Percentiles rank a stretch among this genome's conserved stretches.
Conservation (phyloP, 2,797 vertebrate species). For the Clangula hyemalis region DNA sequence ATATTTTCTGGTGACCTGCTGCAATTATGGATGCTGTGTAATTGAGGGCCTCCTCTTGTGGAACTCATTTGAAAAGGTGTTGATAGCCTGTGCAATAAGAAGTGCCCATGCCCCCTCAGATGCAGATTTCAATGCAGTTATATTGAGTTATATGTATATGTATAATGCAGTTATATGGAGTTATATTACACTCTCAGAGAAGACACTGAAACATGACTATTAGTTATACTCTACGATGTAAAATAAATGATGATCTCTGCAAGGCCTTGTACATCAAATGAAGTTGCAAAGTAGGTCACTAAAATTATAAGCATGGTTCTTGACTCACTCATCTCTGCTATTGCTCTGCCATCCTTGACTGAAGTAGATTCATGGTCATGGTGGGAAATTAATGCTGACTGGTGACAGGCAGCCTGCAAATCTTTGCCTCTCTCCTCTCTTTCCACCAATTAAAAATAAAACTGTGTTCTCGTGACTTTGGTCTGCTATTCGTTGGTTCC, state of each 20-base stretch:
- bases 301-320: not conserved
- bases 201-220: not conserved
- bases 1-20: conserved; percentile 25
- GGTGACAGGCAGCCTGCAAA: conserved; percentile 42
- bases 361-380: not conserved
- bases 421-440: conserved; percentile 37
- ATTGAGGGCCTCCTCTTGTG: not conserved
- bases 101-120: not conserved
- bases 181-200: not conserved
- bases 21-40: conserved; percentile 3
- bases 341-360: not conserved
- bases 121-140: not conserved
- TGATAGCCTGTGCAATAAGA: not conserved
- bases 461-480: not conserved
- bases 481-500: not conserved
- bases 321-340: not conserved
- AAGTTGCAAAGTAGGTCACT: not conserved
- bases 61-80: conserved; percentile 2
- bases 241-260: not conserved
- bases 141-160: too few species aligned
- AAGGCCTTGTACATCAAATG: not conserved
- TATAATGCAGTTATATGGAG: not conserved
- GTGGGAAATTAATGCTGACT: conserved; percentile 61
- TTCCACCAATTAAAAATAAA: conserved; percentile 22
- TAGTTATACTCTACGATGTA: not conserved